phyloP scores from a whole-genome alignment of 2,113 vertebrate genomes.

The Pungitius pungitius region DNA sequence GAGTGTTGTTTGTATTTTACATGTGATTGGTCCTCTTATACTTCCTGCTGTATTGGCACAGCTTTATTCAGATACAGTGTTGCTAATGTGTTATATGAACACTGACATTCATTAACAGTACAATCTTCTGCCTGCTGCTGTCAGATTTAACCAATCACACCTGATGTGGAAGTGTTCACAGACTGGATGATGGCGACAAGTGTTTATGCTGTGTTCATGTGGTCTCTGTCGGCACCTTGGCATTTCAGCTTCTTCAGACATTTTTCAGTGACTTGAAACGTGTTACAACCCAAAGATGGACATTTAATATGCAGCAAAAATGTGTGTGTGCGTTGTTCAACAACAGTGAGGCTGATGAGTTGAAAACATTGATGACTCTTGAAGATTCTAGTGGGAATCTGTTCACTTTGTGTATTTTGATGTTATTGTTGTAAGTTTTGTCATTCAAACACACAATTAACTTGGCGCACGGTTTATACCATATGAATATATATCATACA shows the following conservation, averaged over 20 bases:
- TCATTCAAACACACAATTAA: conserved; percentile 19
- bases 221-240: no score
- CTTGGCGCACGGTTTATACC: conserved; percentile 3
- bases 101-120: not conserved
- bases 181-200: no score
- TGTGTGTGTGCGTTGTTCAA: no score
- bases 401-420: conserved; percentile 25
- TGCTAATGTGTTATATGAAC: not conserved
- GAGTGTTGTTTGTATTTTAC: no score
- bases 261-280: no score
- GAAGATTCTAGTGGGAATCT: conserved; percentile 27
- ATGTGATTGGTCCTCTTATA: not conserved
- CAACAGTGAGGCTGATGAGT: no score
- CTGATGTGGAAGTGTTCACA: no score
- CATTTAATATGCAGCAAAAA: no score
- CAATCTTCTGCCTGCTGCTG: not conserved
- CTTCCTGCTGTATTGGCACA: not conserved
- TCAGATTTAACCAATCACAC: not conserved
- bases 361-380: conserved; percentile 23
- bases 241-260: no score
- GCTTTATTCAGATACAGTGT: not conserved
- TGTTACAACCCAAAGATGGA: no score
- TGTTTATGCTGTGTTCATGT: no score
- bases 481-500: no score
- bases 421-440: conserved; percentile 19